These are phyloP conservation scores for Dione vanillae DNA, from an alignment of 2,888 invertebrate genomes.

Conservation along the genomic window DNA sequence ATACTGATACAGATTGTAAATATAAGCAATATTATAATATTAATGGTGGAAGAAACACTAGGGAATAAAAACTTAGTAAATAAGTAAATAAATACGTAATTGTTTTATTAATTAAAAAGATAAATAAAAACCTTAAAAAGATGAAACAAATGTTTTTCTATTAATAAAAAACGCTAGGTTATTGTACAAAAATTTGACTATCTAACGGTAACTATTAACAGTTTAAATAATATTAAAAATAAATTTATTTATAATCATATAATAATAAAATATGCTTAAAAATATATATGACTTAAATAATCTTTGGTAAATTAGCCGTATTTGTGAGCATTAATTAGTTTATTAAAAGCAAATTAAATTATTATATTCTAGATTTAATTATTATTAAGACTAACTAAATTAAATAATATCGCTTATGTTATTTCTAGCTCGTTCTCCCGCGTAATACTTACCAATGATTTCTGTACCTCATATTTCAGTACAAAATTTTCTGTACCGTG, in stretches of 20 bases:
- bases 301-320: constrained; percentile 82
- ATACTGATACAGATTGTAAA: constrained; percentile 15
- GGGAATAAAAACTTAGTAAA: neutral
- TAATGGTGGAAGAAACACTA: neutral
- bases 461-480: constrained; percentile 2
- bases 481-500: constrained; percentile 30
- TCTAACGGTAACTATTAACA: constrained; percentile 37
- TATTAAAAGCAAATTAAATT: constrained; percentile 50
- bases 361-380: constrained; percentile 22
- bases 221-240: constrained; percentile 18
- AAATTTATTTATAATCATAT: constrained; percentile 26
- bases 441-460: constrained; percentile 14
- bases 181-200: constrained; percentile 37
- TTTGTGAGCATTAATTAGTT: constrained; percentile 70
- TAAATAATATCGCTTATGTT: constrained; percentile 33
- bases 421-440: constrained; percentile 40
- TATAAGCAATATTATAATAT: neutral
- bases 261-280: constrained; percentile 41
- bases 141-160: neutral
- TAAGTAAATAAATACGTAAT: neutral
- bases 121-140: neutral
- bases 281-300: constrained; percentile 48
- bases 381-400: constrained; percentile 27
- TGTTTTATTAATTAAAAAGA: neutral
- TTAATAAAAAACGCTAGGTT: neutral